Base-by-base conservation (phyloP, 2,113 vertebrate genomes). In the Xenopus borealis region DNA sequence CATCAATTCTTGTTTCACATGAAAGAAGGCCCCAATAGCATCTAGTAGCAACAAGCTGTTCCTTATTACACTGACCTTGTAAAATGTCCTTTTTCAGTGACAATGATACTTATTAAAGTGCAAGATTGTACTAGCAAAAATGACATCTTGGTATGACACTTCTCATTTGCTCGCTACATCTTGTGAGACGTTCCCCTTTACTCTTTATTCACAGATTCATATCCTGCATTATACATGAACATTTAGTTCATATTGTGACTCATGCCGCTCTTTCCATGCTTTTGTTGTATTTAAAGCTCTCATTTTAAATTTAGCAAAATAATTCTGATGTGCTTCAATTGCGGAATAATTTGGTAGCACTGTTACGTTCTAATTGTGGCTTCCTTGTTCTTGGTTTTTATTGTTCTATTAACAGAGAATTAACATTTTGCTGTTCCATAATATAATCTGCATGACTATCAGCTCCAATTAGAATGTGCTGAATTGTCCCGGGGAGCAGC, bases 41-140 rank as follows among this genome's bases (percentile, higher is more conserved):
- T 81, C 2, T 78, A 81, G 79, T 81, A 85, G 82, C 85, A 85
- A n/a, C n/a, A n/a, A n/a, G n/a, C n/a, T n/a, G n/a, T n/a, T n/a
- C n/a, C 58, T 80, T 84, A 81, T 45, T 66, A 27, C 44, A 70
- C 68, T 78, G 79, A 83, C 67, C 77, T 86, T 83, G 86, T 85
- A 80, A 80, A 72, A 58, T 85, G 73, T 55, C 79, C 83, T 81
- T 80, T 80, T 77, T 66, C 69, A 79, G 68, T 1, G 0, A 12
- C 69, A 77, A 71, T 85, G 83, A 81, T 61, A 81, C 33, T 68
- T 76, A 63, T 71, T 82, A 87, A 85, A 86, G 80, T 89, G 75
- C 75, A 81, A 80, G 85, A 44, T 30, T 69, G 40, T 12, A 2
- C 78, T 81, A 79, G 71, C 74, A 81, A 74, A 83, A 84, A 79